Conservation (phyloP, 2,113 vertebrate genomes). For the Macaca mulatta region DNA sequence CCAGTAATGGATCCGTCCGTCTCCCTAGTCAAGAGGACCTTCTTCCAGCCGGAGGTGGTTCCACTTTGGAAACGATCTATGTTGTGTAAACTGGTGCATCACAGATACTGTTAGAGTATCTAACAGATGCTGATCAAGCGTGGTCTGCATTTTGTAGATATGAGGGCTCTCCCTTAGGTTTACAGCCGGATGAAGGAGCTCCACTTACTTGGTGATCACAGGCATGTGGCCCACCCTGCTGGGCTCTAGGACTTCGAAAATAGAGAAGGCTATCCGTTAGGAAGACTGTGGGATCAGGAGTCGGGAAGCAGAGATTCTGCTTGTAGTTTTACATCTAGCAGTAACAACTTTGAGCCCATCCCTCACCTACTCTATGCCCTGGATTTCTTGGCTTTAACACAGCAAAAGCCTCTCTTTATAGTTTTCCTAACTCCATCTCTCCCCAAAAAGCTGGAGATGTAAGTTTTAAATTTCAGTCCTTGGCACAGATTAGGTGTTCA, state of each 20-base stretch:
- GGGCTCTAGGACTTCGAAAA: neutral
- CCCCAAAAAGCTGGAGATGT: neutral
- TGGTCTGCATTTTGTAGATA: neutral
- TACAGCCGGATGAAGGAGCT: neutral
- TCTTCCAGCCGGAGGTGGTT: neutral
- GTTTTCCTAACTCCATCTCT: neutral
- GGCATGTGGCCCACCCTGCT: neutral
- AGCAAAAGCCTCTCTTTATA: neutral
- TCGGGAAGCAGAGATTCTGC: neutral
- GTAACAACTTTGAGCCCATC: neutral
- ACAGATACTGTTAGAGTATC: neutral
- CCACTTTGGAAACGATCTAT: neutral
- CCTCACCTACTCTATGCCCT: neutral
- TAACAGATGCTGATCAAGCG: neutral
- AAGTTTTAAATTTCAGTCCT: neutral
- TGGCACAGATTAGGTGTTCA: neutral
- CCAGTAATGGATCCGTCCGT: neutral
- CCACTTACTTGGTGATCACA: neutral
- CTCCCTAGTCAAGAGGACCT: neutral
- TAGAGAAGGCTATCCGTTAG: neutral
- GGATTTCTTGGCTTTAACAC: neutral
- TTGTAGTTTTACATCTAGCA: neutral
- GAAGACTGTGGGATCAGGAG: neutral
- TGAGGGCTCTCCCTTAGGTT: neutral
- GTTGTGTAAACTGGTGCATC: neutral